Base-by-base conservation (phyloP, 2,797 vertebrate species). In the Fundulus diaphanus region DNA sequence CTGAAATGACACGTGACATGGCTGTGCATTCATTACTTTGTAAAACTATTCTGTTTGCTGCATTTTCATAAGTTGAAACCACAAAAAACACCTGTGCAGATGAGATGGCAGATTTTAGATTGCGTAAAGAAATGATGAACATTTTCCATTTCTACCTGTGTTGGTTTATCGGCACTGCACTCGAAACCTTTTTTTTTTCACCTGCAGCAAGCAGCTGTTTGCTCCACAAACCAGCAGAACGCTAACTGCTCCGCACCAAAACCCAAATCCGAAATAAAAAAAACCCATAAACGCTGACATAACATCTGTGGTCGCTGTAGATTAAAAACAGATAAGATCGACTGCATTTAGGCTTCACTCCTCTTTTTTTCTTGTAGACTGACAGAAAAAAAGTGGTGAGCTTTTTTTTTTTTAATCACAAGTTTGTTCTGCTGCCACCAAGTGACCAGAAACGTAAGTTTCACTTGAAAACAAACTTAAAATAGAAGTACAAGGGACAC, bases 351-450 rank as follows among this genome's bases (percentile, higher is more conserved):
- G 51, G 29, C 3, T 7, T 46, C 5, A 33, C 35, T 9, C 7
- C 7, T 24, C 3, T 44, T 56, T 29, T 56, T 29, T 57, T 63
- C 11, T 54, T 5, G 31, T 3, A 51, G n/a, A 46, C 35, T 18
- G 46, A 37, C n/a, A 61, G 11, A 81, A 65, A 69, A 18, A 0
- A 27, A 5, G 59, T 61, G 33, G 31, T 52, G 16, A 44, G 24
- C 3, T 67, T 57, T 70, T 70, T 59, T 31, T 59, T 44, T 54
- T 7, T 6, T n/a, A 5, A 52, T 52, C 20, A 70, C 27, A 37
- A 8, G 72, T 68, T 75, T 66, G 46, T 59, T 74, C 63, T 72
- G 54, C 52, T 66, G 37, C 73, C 69, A 68, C 56, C 59, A 77
- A 56, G 42, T 68, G 76, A 79, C 54, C 27, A 73, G 49, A 48